Conservation (phyloP, 2,797 vertebrate species). For the Myiotriccus ornatus region DNA sequence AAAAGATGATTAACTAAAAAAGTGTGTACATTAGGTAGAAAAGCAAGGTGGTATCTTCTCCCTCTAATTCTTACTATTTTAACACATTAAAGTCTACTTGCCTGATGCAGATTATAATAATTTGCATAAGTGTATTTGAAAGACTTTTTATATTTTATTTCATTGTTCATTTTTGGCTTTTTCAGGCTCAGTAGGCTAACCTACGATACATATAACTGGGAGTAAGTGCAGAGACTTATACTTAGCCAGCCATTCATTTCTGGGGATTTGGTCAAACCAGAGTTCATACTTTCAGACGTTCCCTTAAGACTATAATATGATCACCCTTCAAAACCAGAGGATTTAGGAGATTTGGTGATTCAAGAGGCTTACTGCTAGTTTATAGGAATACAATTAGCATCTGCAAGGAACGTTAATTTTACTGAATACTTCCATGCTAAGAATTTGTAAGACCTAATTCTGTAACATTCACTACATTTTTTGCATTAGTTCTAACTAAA, state of each 20-base stretch:
- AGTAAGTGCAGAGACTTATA: not conserved
- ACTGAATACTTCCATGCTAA: not conserved
- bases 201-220: not conserved
- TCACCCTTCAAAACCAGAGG: not conserved
- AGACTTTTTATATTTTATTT: not conserved
- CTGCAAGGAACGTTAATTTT: not conserved
- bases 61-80: not conserved
- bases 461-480: not conserved
- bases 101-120: not conserved
- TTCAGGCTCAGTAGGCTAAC: not conserved
- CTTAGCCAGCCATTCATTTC: not conserved
- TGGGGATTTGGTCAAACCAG: not conserved
- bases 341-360: not conserved
- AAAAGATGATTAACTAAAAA: fast-evolving
- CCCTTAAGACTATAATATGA: not conserved
- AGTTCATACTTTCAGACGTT: not conserved
- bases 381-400: not conserved
- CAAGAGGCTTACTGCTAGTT: not conserved
- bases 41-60: not conserved
- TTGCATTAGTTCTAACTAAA: not conserved
- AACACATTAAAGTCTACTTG: not conserved
- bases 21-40: not conserved
- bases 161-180: not conserved
- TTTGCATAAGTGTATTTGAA: not conserved
- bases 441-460: not conserved